Conservation (phyloP, 2,113 vertebrate species). For the Penelope pileata region DNA sequence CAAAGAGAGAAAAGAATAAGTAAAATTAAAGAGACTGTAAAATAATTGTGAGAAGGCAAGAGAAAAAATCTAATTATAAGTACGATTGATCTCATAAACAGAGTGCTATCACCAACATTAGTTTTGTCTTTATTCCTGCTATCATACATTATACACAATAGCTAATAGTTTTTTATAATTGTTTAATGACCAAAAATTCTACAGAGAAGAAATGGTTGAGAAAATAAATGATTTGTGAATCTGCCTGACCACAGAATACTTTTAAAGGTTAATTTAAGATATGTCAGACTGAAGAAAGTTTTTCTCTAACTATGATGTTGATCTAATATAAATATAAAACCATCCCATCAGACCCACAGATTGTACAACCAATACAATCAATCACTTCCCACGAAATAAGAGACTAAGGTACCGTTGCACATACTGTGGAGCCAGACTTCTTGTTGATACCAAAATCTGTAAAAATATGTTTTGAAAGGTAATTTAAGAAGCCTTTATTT, state of each 20-base stretch:
- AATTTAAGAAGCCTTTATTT: neutral
- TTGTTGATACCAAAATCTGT: neutral
- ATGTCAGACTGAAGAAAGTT: neutral
- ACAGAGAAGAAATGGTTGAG: neutral
- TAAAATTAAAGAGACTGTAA: conserved; percentile 21
- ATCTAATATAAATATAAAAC: conserved; percentile 6
- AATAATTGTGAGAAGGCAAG: neutral
- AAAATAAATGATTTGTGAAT: neutral
- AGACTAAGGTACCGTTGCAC: neutral
- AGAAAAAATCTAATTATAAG: conserved; percentile 3
- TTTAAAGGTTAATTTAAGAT: conserved; percentile 26
- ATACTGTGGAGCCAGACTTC: neutral
- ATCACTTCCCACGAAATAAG: neutral
- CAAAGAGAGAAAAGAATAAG: conserved; percentile 6
- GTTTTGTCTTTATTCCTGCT: neutral
- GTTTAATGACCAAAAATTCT: conserved; percentile 23
- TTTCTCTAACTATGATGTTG: neutral
- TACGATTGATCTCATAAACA: neutral
- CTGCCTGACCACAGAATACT: neutral
- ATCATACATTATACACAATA: neutral
- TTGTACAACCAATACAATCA: neutral
- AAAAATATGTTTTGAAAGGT: neutral
- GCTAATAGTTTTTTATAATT: neutral
- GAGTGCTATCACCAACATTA: neutral
- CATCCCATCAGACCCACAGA: neutral